Conservation (phyloP, 92 coral and sea anemone genomes). For the Umimayanthus chanpuru region DNA sequence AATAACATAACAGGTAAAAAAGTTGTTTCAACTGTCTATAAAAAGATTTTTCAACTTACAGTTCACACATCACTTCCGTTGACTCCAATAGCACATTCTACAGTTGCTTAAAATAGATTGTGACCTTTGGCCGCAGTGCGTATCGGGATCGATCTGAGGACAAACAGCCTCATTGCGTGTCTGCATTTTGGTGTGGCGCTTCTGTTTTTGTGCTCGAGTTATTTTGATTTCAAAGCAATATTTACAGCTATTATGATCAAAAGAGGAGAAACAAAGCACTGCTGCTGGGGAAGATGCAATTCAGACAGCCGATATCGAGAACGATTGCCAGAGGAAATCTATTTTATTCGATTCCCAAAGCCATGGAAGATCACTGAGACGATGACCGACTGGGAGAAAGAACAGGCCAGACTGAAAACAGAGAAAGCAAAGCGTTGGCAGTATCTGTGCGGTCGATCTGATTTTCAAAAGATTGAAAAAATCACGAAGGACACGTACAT, state of each 20-base stretch:
- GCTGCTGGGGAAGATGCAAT: slow-evolving; percentile 22
- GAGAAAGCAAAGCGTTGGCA: slow-evolving; percentile 29
- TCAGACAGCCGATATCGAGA: not conserved
- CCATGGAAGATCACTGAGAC: slow-evolving; percentile 28
- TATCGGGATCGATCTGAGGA: not conserved
- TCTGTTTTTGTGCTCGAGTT: slow-evolving; percentile 3
- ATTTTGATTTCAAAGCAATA: slow-evolving; percentile 13
- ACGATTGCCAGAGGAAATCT: no score
- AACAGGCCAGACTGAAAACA: slow-evolving; percentile 28
- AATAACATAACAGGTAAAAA: no score
- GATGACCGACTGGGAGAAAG: slow-evolving; percentile 27
- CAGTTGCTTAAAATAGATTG: not conserved
- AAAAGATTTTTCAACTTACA: no score
- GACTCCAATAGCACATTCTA: not conserved
- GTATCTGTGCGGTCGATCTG: slow-evolving; percentile 12
- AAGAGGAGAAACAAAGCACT: slow-evolving; percentile 10
- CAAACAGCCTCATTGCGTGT: slow-evolving; percentile 20
- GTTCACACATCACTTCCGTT: no score
- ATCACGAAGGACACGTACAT: slow-evolving; percentile 25
- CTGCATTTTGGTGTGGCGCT: slow-evolving; percentile 7
- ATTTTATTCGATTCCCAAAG: not conserved
- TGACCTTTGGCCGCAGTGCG: not conserved
- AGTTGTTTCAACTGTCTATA: no score
- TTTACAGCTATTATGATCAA: slow-evolving; percentile 21
- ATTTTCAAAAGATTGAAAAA: slow-evolving; percentile 16